Base-by-base conservation (phyloP, 23 tunicate species). In the Clavelina lepadiformis region DNA sequence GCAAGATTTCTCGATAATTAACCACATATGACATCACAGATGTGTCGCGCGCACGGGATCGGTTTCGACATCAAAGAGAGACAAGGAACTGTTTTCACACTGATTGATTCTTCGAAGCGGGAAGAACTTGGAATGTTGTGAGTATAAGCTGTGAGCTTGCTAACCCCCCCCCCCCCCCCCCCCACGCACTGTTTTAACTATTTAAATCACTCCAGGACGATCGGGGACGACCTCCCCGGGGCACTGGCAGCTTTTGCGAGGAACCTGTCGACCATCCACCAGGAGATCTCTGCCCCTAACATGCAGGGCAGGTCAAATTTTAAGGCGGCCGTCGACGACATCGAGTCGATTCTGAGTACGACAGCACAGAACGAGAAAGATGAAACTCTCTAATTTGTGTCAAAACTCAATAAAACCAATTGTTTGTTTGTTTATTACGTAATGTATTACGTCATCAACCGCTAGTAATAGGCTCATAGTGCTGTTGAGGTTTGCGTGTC, bases 61-160 rank as follows among this genome's bases (percentile, higher is more conserved):
- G 98, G 98, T 22, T 81, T 91, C 61, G 98, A 91, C 69, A 76
- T 91, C 70, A 91, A 82, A 38, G 91, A 91, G 41, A 35, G 84
- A 52, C 84, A 75, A 58, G 98, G 98, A 21, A 81, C 98, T 3
- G 75, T 91, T 21, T 91, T 91, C 61, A 76, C 91, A 18, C 49
- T 91, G 80, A 66, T 81, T 28, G 82, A 91, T 65, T 71, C 98
- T 63, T 63, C 76, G 19, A 82, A 81, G 36, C 63, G 98, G 30
- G 98, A 91, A 49, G 68, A 73, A 64, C 45, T 91, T 24, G 98
- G 98, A 57, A 91, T 91, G 98, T 50, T 91, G 98, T 88, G 52
- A 75, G 92, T 13, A 25, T 11, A 53, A 13, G n/a, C n/a, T n/a
- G n/a, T n/a, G n/a, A n/a, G n/a, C n/a, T n/a, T n/a, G n/a, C n/a